Percentiles rank a stretch among this genome's conserved stretches.
Evolutionary conservation across 2,797 vertebrate species (phyloP).

Genomic region (Phrynocephalus guinanensis): DNA sequence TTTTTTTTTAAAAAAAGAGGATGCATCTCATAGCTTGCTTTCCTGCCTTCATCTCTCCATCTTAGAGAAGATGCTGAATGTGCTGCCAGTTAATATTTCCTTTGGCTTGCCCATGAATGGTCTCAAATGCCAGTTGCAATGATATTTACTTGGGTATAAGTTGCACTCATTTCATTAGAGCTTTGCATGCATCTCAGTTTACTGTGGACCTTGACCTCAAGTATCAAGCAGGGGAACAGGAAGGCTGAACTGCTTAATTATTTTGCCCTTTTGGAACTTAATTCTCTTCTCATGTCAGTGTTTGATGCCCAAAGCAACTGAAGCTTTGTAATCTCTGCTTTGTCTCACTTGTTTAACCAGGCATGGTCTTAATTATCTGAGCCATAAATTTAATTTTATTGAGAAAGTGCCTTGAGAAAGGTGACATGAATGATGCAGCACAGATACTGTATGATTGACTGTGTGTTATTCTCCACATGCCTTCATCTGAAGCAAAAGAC

Average conservation of each 20-base stretch:
- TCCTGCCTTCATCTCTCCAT: not conserved
- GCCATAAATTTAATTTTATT: constrained; percentile 53
- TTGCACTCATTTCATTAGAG: not conserved
- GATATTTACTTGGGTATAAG: not conserved
- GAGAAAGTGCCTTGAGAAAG: constrained; percentile 42
- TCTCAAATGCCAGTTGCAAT: not conserved
- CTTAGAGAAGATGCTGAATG: not conserved
- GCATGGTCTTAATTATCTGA: constrained; percentile 56
- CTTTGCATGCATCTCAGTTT: not conserved
- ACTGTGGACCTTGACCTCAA: not conserved
- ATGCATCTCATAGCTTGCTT: not conserved
- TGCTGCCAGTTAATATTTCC: not conserved
- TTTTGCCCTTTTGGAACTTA: constrained; percentile 10
- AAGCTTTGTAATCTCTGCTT: constrained; percentile 39
- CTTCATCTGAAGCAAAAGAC: constrained; percentile 22
- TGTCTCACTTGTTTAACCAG: constrained; percentile 60
- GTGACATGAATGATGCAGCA: constrained; percentile 29
- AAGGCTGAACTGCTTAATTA: constrained; percentile 28
- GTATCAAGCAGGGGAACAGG: constrained; percentile 18
- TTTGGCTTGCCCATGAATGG: not conserved
- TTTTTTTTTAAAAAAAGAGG: too few relatives aligned
- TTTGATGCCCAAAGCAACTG: constrained; percentile 17
- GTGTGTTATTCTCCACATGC: not conserved
- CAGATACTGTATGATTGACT: constrained; percentile 28
- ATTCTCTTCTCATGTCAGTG: constrained; percentile 26